These are phyloP conservation scores for Siniperca scherzeri DNA, from an alignment of 2,797 vertebrate genomes.

Conservation along the genomic window DNA sequence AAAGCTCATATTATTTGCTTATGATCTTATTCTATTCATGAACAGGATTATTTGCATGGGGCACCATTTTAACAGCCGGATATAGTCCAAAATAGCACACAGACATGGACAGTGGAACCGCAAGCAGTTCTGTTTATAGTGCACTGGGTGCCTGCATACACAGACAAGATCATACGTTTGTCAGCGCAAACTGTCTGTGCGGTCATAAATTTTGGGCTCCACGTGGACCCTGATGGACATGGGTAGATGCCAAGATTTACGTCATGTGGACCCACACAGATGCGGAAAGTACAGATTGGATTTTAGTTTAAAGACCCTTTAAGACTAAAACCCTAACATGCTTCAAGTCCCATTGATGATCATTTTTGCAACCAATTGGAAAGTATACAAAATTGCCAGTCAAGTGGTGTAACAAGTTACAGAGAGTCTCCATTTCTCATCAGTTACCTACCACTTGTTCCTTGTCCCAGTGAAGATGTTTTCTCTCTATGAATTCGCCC, in stretches of 20 bases:
- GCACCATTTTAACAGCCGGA: background rate
- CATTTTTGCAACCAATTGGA: background rate
- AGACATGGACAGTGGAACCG: background rate
- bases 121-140: slow-evolving; percentile 11
- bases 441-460: background rate
- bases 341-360: background rate
- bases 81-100: background rate
- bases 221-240: background rate
- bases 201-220: background rate
- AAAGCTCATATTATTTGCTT: background rate
- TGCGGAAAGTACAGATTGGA: background rate
- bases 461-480: background rate
- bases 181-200: background rate
- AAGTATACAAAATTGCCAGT: background rate
- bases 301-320: background rate
- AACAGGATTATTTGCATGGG: background rate
- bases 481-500: background rate
- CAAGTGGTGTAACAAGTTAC: background rate
- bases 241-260: background rate
- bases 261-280: background rate
- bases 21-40: background rate
- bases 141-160: background rate
- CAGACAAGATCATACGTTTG: slow-evolving; percentile 8
- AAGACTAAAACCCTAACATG: background rate
- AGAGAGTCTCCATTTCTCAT: background rate